Percentiles rank a stretch among this genome's conserved stretches.
Conservation (phyloP, 2,113 vertebrate genomes). For the Datnioides undecimradiatus region DNA sequence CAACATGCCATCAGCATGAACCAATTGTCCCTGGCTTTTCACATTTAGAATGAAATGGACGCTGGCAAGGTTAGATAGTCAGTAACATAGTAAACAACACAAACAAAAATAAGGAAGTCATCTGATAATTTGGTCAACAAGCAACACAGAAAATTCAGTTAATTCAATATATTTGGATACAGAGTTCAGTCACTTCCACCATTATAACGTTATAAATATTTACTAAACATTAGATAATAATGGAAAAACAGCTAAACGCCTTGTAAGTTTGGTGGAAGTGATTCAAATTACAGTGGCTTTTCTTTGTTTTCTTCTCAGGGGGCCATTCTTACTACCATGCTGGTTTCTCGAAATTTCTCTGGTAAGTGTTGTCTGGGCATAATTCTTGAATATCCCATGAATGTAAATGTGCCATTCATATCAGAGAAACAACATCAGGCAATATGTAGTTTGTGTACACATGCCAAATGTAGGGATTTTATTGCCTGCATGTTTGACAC, state of each 20-base stretch:
- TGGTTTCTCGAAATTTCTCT: conserved; percentile 97
- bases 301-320: conserved; percentile 81
- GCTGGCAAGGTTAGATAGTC: background rate
- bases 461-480: background rate
- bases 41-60: conserved; percentile 13
- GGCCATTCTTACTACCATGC: conserved; percentile 96
- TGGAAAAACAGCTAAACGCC: background rate
- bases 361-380: conserved; percentile 83
- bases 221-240: background rate
- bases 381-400: background rate
- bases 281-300: background rate
- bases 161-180: background rate
- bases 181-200: background rate
- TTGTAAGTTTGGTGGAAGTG: background rate
- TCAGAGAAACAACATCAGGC: background rate
- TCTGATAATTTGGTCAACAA: background rate
- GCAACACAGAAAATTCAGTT: no score
- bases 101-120: background rate
- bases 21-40: conserved; percentile 31
- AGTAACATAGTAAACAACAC: background rate
- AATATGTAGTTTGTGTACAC: background rate
- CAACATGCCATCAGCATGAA: conserved; percentile 28
- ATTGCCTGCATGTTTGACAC: background rate
- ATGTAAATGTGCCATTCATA: background rate
- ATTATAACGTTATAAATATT: no score